phyloP scores from a whole-genome alignment of 2,888 invertebrate species.

The Platynereis dumerilii region DNA sequence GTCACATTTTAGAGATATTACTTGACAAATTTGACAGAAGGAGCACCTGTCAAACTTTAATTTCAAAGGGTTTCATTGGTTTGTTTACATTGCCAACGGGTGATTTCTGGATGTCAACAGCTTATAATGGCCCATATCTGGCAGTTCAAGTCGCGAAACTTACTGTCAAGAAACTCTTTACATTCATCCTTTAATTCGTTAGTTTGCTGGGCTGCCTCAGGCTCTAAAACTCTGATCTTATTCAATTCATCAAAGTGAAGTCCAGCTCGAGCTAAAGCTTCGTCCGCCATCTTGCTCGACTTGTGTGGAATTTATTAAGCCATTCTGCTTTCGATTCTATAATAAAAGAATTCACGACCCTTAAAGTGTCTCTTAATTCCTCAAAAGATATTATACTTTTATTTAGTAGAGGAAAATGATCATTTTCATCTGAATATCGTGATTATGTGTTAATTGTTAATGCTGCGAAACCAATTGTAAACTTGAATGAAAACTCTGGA shows the following conservation, averaged over 20 bases:
- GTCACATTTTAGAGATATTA: not conserved
- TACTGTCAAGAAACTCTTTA: constrained; percentile 84
- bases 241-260: constrained; percentile 89
- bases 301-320: not conserved
- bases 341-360: too few relatives aligned
- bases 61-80: not conserved
- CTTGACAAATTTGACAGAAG: not conserved
- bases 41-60: not conserved
- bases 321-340: too few relatives aligned
- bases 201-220: constrained; percentile 79
- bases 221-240: constrained; percentile 80
- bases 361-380: too few relatives aligned
- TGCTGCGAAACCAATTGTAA: too few relatives aligned
- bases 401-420: too few relatives aligned
- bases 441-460: too few relatives aligned
- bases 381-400: too few relatives aligned
- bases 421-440: too few relatives aligned
- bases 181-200: constrained; percentile 84
- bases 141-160: constrained; percentile 55
- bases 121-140: constrained; percentile 1
- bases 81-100: too few relatives aligned
- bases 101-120: not conserved
- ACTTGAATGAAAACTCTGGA: too few relatives aligned
- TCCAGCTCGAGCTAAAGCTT: constrained; percentile 67
- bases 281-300: constrained; percentile 52